phyloP scores from a whole-genome alignment of 2,113 vertebrate species.

The Gasterosteus aculeatus region DNA sequence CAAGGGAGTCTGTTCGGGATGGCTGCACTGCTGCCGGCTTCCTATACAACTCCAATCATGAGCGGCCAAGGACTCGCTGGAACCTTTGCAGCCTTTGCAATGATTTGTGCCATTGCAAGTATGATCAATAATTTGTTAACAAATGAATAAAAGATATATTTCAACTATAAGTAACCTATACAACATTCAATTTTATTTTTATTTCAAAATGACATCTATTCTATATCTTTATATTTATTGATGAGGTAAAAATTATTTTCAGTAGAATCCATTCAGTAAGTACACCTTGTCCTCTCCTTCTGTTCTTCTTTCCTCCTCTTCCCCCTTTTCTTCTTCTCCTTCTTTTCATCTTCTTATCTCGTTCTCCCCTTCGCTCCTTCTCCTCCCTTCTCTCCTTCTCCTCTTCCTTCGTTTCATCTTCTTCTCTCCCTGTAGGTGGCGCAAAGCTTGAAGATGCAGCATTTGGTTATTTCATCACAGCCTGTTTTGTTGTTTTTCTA shows the following conservation, averaged over 20 bases:
- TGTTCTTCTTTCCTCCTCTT: too few species aligned
- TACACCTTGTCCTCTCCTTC: too few species aligned
- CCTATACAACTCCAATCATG: constrained; percentile 91
- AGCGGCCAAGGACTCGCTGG: constrained; percentile 92
- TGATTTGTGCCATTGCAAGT: constrained; percentile 92
- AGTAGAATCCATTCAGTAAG: neutral
- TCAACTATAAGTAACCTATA: too few species aligned
- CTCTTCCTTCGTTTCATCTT: too few species aligned
- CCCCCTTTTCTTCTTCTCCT: too few species aligned
- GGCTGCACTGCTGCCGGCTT: constrained; percentile 85
- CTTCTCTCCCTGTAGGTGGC: constrained; percentile 78
- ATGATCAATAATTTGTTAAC: constrained; percentile 56
- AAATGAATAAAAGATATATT: too few species aligned
- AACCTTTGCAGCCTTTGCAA: constrained; percentile 86
- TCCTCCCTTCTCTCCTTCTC: too few species aligned
- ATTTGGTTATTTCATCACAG: constrained; percentile 93
- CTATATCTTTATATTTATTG: too few species aligned
- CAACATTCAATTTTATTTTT: neutral
- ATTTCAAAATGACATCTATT: neutral
- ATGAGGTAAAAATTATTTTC: neutral
- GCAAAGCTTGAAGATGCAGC: constrained; percentile 82
- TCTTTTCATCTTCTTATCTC: neutral
- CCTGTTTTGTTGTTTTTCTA: constrained; percentile 84
- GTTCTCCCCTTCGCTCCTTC: neutral
- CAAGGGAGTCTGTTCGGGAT: constrained; percentile 92